Conservation (phyloP, 2,797 vertebrate species). For the Galago senegalensis region DNA sequence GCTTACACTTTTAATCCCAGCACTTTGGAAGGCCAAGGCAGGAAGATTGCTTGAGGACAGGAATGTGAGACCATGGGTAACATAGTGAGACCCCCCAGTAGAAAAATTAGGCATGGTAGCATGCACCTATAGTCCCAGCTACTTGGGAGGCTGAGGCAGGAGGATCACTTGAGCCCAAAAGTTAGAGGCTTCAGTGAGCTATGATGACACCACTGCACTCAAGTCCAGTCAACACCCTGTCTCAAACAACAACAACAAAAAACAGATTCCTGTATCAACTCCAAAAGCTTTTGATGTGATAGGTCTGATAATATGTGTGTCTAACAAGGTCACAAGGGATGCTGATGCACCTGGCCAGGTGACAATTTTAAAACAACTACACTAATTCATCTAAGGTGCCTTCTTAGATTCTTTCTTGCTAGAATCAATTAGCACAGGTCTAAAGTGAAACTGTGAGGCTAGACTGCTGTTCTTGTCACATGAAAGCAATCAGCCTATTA, state of each 20-base stretch:
- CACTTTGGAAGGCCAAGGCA: background rate
- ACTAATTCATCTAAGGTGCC: background rate
- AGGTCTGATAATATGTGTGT: background rate
- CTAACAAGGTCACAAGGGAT: background rate
- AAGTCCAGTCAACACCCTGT: fast-evolving
- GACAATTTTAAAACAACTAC: background rate
- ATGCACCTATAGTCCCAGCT: background rate
- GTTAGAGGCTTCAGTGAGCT: background rate
- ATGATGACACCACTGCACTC: fast-evolving
- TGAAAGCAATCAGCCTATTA: background rate
- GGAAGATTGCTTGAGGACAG: background rate
- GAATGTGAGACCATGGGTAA: background rate
- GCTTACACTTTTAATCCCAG: background rate
- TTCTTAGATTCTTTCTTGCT: background rate
- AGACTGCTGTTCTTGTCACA: background rate
- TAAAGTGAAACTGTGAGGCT: background rate
- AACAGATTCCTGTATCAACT: background rate
- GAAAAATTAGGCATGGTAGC: background rate
- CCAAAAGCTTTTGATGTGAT: background rate
- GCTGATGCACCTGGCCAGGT: background rate
- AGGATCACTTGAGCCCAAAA: background rate
- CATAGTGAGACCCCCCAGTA: background rate
- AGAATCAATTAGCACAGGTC: background rate
- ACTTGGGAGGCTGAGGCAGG: background rate
- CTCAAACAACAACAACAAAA: background rate